Evolutionary conservation across 2,888 invertebrate species (phyloP).

Genomic region (Isoperla grammatica): DNA sequence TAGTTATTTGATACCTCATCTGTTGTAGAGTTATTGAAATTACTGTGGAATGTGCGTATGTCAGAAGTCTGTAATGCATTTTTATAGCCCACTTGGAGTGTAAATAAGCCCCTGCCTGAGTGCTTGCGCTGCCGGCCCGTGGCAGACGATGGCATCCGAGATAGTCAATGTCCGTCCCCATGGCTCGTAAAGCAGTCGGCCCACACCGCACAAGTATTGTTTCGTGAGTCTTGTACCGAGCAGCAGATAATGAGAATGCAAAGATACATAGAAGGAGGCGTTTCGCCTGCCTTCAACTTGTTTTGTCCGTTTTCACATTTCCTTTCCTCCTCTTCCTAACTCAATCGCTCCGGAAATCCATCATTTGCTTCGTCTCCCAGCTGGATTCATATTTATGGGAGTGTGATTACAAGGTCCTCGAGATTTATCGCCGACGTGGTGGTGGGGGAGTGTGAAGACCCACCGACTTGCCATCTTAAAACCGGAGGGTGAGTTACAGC

Average conservation of each 20-base stretch:
- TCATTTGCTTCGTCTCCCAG: conserved; percentile 30
- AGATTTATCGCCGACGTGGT: conserved; percentile 28
- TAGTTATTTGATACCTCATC: neutral
- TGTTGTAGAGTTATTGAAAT: conserved; percentile 18
- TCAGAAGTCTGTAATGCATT: conserved; percentile 13
- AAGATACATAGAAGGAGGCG: conserved; percentile 11
- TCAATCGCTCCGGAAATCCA: conserved; percentile 31
- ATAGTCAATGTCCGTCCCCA: neutral
- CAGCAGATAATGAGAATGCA: conserved; percentile 13
- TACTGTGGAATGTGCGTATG: conserved; percentile 19
- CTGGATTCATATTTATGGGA: conserved; percentile 31
- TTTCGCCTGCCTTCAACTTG: conserved; percentile 14
- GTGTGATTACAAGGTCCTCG: conserved; percentile 31
- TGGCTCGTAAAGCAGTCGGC: neutral
- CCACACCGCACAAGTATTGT: neutral
- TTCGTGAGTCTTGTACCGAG: neutral
- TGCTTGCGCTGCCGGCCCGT: neutral
- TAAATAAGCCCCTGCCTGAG: no score
- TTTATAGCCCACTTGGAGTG: neutral
- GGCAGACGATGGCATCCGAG: neutral
- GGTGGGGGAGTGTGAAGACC: conserved; percentile 27
- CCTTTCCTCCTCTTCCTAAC: conserved; percentile 26
- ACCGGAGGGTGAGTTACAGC: conserved; percentile 29
- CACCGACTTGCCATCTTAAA: conserved; percentile 27
- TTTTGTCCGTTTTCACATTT: conserved; percentile 22